Conservation (phyloP, 2,888 invertebrate species). For the Yponomeuta cagnagella region DNA sequence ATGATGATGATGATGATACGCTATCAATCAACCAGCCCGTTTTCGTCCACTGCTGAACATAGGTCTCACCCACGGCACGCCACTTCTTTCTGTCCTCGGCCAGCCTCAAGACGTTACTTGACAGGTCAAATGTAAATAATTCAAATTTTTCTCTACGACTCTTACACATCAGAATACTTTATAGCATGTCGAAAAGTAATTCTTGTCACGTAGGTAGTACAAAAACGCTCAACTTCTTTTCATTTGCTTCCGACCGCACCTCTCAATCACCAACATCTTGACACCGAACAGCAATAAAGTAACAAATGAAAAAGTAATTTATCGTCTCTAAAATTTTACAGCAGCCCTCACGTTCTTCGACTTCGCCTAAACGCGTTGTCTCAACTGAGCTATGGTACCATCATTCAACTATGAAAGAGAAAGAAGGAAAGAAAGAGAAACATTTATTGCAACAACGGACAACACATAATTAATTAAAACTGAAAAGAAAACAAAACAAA, state of each 20-base stretch:
- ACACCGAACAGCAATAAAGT: background rate
- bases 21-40: background rate
- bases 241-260: background rate
- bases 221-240: background rate
- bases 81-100: no score
- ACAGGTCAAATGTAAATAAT: no score
- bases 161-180: no score
- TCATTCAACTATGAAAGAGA: background rate
- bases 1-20: no score
- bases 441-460: background rate
- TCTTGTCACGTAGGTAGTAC: background rate
- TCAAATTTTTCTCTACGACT: no score
- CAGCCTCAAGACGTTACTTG: background rate
- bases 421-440: background rate
- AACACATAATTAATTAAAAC: background rate
- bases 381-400: background rate
- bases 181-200: no score
- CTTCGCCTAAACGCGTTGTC: background rate
- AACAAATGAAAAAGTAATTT: background rate
- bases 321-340: constrained; percentile 6
- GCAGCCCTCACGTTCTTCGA: no score
- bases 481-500: no score
- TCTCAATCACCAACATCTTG: background rate
- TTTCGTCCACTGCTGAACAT: no score
- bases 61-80: no score